Percentiles rank a stretch among this genome's conserved stretches.
phyloP scores from a whole-genome alignment of 2,888 invertebrate species.

The Steromphala cineraria region DNA sequence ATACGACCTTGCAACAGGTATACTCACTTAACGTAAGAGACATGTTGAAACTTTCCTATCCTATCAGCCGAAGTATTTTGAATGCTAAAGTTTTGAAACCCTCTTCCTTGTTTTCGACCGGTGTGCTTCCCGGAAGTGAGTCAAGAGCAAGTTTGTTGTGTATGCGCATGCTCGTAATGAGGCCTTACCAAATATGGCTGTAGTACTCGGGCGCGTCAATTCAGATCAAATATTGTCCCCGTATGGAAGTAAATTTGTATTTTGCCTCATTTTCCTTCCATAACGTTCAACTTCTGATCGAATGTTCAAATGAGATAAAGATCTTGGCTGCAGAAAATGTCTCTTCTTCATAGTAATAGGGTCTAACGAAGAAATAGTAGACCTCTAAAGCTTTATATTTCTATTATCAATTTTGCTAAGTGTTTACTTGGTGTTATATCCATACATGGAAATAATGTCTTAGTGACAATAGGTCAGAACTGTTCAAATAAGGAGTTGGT shows the following conservation, averaged over 20 bases:
- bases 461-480: too few species aligned
- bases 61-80: neutral
- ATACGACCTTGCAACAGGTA: neutral
- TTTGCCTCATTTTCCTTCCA: too few species aligned
- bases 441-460: too few species aligned
- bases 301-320: too few species aligned
- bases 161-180: slow-evolving; percentile 4
- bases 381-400: too few species aligned
- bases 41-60: slow-evolving; percentile 7
- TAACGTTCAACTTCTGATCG: too few species aligned
- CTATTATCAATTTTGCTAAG: too few species aligned
- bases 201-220: neutral
- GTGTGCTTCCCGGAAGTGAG: slow-evolving; percentile 39
- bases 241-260: neutral
- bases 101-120: slow-evolving; percentile 40
- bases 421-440: too few species aligned
- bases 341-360: too few species aligned
- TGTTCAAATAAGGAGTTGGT: too few species aligned
- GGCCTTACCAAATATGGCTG: slow-evolving; percentile 7
- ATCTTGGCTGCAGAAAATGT: too few species aligned
- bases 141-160: slow-evolving; percentile 21
- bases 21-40: slow-evolving; percentile 33
- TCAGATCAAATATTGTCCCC: neutral
- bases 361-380: too few species aligned
- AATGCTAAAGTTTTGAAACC: slow-evolving; percentile 1